Evolutionary conservation across 2,797 vertebrate species (phyloP).

Genomic region (Lagodon rhomboides): DNA sequence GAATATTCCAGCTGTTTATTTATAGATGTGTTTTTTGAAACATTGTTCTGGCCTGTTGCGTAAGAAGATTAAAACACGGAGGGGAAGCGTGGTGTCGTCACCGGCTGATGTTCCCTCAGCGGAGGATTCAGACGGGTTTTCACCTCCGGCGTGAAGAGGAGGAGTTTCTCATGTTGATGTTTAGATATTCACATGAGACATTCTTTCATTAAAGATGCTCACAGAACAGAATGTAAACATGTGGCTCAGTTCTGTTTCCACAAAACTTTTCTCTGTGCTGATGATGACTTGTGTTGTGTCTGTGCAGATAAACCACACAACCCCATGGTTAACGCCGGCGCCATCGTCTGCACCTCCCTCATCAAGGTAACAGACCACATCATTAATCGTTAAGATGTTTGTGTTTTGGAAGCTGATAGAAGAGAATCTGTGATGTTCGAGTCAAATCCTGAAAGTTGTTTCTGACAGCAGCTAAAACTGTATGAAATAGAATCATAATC

Average conservation of each 20-base stretch:
- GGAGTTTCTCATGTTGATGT: no score
- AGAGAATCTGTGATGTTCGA: background rate
- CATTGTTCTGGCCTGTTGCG: constrained; percentile 16
- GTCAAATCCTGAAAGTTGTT: background rate
- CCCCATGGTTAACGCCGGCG: constrained; percentile 99
- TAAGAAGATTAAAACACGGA: constrained; percentile 43
- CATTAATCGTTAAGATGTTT: background rate
- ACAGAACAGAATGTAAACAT: no score
- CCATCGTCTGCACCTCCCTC: constrained; percentile 97
- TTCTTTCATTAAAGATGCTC: no score
- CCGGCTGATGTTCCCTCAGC: background rate
- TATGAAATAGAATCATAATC: constrained; percentile 35
- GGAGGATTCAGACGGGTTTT: background rate
- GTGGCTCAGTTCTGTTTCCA: no score
- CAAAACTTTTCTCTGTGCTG: background rate
- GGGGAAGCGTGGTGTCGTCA: background rate
- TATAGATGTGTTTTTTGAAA: background rate
- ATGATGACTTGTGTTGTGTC: background rate
- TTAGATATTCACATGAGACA: no score
- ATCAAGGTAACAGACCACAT: constrained; percentile 91
- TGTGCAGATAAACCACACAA: constrained; percentile 97
- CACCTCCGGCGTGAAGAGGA: background rate
- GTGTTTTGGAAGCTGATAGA: background rate
- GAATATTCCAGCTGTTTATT: constrained; percentile 36
- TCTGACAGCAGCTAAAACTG: background rate